Conservation (phyloP, 2,113 vertebrate species). For the Fregetta grallaria region DNA sequence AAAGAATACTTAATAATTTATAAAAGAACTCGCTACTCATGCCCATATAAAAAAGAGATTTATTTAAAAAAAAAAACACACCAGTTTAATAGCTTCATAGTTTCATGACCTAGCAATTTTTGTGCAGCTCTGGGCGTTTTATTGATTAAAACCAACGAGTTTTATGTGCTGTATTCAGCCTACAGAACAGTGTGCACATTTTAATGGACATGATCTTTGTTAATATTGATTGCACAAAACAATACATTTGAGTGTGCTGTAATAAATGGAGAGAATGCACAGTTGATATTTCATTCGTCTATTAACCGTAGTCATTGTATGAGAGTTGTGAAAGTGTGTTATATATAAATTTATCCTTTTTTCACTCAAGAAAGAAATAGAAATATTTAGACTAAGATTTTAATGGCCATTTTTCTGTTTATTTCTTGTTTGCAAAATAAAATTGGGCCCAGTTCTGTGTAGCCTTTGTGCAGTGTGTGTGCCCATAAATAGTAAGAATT, state of each 20-base stretch:
- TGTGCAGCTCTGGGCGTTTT: background rate
- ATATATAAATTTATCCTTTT: background rate
- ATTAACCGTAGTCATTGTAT: background rate
- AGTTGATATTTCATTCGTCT: background rate
- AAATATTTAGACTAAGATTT: background rate
- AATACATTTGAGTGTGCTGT: background rate
- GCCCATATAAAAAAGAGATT: background rate
- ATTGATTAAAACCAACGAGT: background rate
- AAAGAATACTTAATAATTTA: constrained; percentile 19
- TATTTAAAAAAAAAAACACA: background rate
- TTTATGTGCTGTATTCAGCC: background rate
- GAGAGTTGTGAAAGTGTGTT: background rate
- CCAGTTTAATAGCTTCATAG: background rate
- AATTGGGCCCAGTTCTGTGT: background rate
- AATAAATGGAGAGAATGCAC: background rate
- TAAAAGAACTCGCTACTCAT: background rate
- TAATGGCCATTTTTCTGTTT: background rate
- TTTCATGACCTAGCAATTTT: background rate
- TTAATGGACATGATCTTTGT: background rate
- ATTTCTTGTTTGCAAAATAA: background rate
- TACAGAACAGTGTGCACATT: background rate
- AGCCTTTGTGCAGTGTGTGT: background rate
- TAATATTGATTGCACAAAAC: background rate
- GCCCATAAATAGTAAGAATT: background rate
- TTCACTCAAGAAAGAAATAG: background rate